phyloP scores from a whole-genome alignment of 2,113 vertebrate genomes.

The Corythornis madagascariensis region DNA sequence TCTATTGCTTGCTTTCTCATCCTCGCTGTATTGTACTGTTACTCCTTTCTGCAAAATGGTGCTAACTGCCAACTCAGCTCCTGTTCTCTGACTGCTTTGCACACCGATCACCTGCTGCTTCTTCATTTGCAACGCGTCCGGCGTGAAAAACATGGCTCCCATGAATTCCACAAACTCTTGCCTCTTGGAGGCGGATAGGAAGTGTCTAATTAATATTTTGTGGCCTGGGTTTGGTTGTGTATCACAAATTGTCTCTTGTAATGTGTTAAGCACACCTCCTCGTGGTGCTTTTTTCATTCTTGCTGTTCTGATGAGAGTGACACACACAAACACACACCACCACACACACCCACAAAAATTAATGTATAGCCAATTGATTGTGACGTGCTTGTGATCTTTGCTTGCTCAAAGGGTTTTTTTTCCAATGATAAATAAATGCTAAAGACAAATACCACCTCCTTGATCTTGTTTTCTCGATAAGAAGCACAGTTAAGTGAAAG shows the following conservation, averaged over 20 bases:
- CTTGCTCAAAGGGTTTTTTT: conserved; percentile 84
- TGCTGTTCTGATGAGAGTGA: conserved; percentile 79
- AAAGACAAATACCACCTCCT: conserved; percentile 80
- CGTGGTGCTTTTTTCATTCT: conserved; percentile 82
- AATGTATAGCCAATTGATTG: conserved; percentile 88
- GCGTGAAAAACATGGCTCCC: background rate
- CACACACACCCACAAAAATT: conserved; percentile 45
- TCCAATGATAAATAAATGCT: conserved; percentile 92
- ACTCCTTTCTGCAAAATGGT: conserved; percentile 44
- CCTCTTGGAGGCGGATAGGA: conserved; percentile 69
- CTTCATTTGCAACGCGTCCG: conserved; percentile 1
- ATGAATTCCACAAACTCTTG: conserved; percentile 14
- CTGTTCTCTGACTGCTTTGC: conserved; percentile 49
- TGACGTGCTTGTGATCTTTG: conserved; percentile 95
- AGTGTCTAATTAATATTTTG: conserved; percentile 84
- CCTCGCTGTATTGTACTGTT: conserved; percentile 37
- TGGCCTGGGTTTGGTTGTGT: conserved; percentile 85
- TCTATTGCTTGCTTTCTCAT: conserved; percentile 1
- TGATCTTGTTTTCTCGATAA: conserved; percentile 76
- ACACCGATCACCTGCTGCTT: conserved; percentile 12
- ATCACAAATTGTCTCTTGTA: conserved; percentile 78
- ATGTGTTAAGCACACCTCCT: conserved; percentile 74
- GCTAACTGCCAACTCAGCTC: conserved; percentile 33
- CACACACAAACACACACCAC: background rate
- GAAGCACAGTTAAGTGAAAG: conserved; percentile 63